These are phyloP conservation scores for Cephus pulcher DNA, from an alignment of 2,888 invertebrate species.

Conservation along the genomic window DNA sequence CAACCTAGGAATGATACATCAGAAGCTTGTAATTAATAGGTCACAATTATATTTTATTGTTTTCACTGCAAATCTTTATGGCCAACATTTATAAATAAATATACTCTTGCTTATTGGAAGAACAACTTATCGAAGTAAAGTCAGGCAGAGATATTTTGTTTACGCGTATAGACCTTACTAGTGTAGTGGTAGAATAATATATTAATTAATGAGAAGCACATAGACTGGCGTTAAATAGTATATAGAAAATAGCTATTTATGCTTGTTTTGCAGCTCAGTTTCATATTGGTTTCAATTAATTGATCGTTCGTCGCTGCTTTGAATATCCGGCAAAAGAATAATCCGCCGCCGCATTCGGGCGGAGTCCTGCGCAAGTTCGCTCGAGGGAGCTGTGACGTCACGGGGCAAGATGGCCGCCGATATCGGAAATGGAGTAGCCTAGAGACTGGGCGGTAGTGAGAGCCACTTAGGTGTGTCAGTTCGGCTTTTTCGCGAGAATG, in stretches of 20 bases:
- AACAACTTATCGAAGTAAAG: not conserved
- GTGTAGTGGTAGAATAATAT: not conserved
- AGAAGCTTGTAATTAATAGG: not conserved
- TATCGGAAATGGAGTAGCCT: slow-evolving; percentile 75
- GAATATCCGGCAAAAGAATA: not conserved
- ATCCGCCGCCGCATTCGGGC: not conserved
- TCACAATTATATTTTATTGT: not conserved
- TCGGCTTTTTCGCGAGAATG: slow-evolving; percentile 37
- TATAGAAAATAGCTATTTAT: not conserved
- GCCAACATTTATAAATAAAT: not conserved
- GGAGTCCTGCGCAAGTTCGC: slow-evolving; percentile 1
- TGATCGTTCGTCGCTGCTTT: not conserved
- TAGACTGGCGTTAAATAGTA: not conserved
- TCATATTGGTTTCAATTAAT: not conserved
- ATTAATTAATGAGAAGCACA: not conserved
- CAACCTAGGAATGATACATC: not conserved
- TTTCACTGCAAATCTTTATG: not conserved
- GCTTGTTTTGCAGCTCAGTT: not conserved
- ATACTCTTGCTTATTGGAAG: not conserved
- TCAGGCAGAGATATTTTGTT: not conserved
- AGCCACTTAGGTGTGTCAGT: slow-evolving; percentile 81
- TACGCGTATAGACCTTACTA: not conserved
- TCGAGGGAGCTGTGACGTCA: slow-evolving; percentile 70
- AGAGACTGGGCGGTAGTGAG: slow-evolving; percentile 76
- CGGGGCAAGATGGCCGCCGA: slow-evolving; percentile 82